A percentile compares a stretch with the other conserved stretches of the same genome.
These are phyloP conservation scores for Penaeus japonicus DNA, from an alignment of 1,140 invertebrate genomes.

Conservation along the genomic window DNA sequence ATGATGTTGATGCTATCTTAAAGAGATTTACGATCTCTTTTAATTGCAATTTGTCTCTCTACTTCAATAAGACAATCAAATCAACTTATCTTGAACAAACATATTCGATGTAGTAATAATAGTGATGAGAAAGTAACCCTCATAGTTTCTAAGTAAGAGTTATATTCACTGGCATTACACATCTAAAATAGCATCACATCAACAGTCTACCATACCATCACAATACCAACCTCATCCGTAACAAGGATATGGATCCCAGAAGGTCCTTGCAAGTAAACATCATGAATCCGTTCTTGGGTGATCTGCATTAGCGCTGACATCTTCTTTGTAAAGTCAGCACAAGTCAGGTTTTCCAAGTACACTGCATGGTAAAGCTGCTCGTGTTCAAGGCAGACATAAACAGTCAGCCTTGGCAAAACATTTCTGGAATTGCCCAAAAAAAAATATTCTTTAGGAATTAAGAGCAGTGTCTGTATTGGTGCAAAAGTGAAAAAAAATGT, in stretches of 20 bases:
- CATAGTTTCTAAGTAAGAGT: too few relatives aligned
- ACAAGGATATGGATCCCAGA: conserved; percentile 77
- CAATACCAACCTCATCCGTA: conserved; percentile 73
- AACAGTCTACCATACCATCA: background rate
- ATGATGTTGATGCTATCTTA: too few relatives aligned
- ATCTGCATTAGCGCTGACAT: conserved; percentile 71
- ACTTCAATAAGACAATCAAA: too few relatives aligned
- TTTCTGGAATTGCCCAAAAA: conserved; percentile 66
- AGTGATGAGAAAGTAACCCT: too few relatives aligned
- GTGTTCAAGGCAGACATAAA: conserved; percentile 75
- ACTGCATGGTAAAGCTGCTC: conserved; percentile 80
- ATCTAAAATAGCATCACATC: too few relatives aligned
- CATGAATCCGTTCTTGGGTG: conserved; percentile 69
- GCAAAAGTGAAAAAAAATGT: too few relatives aligned
- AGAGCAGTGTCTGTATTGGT: too few relatives aligned
- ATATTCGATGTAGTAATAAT: too few relatives aligned
- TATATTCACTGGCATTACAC: background rate
- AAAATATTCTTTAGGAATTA: background rate
- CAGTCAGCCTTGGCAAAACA: conserved; percentile 78
- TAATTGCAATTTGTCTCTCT: too few relatives aligned
- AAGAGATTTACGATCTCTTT: too few relatives aligned
- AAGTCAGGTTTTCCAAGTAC: conserved; percentile 76
- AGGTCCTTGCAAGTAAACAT: conserved; percentile 77
- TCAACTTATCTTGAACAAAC: too few relatives aligned
- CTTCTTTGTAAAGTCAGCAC: conserved; percentile 74